Base-by-base conservation (phyloP, 1,140 invertebrate genomes). In the Homarus americanus region DNA sequence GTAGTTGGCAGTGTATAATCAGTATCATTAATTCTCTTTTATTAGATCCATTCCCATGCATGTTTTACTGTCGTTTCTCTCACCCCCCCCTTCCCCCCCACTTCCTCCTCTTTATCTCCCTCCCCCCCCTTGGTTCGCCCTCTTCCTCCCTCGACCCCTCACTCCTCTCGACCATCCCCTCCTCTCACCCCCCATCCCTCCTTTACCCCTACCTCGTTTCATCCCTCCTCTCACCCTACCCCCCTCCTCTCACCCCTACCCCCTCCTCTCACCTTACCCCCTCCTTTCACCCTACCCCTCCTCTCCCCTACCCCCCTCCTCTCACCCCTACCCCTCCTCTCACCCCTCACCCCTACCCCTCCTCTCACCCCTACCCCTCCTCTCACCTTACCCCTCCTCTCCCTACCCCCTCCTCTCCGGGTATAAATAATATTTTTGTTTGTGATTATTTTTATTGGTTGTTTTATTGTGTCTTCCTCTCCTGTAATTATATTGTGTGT, bases 401-500 rank as follows among this genome's bases (percentile, higher is more conserved):
- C 28, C 32, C 32, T 28, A 69, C n/a, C 32, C 63, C 24, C 63
- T n/a, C n/a, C n/a, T n/a, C n/a, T n/a, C n/a, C n/a, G n/a, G 44
- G 53, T 58, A 58, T 58, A 58, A 58, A 58, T 58, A 20, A 58
- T 58, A 17, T 58, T 58, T 58, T n/a, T n/a, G n/a, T 49, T 49
- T 15, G 44, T 49, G 12, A 69, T 69, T 32, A 69, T 69, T 78
- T 58, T 58, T 58, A 58, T 58, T 15, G 53, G 53, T 58, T 20
- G 53, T 58, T 58, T n/a, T 20, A 58, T 58, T 58, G 53, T 20
- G 53, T 58, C 53, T 20, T 58, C 53, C 17, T 15, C 3, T 58
- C 53, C 53, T 58, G 53, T 58, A 58, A 58, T 58, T 20, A 58
- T 20, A 20, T 58, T 79, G 76, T 79, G 76, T 79, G 76, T 79